These are phyloP conservation scores for Leptinotarsa defecta DNA, from an alignment of 1,140 invertebrate genomes.

Conservation along the genomic window DNA sequence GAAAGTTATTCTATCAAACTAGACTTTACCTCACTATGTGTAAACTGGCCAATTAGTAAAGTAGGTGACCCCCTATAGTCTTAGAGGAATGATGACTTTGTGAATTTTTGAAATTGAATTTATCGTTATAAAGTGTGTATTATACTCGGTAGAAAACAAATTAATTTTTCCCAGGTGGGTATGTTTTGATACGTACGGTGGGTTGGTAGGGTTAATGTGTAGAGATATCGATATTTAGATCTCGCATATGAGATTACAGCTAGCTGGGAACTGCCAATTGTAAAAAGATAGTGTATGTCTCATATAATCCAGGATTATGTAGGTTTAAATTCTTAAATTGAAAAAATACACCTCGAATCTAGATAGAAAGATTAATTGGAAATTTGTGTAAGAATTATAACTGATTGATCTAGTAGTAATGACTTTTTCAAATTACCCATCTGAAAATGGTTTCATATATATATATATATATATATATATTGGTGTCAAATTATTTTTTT, in stretches of 20 bases:
- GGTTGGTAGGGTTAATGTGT: constrained; percentile 34
- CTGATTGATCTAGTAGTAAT: too few relatives aligned
- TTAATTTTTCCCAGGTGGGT: neutral
- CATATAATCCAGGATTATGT: constrained; percentile 37
- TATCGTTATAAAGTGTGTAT: neutral
- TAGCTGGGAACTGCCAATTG: constrained; percentile 56
- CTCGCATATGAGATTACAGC: constrained; percentile 50
- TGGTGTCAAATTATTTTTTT: too few relatives aligned
- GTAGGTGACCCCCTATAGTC: neutral
- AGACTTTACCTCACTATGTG: constrained; percentile 40
- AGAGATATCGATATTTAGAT: constrained; percentile 45
- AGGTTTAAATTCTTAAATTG: constrained; percentile 39
- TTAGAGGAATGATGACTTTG: constrained; percentile 29
- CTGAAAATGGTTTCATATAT: too few relatives aligned
- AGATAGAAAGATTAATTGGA: too few relatives aligned
- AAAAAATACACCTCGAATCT: too few relatives aligned
- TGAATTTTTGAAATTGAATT: constrained; percentile 23
- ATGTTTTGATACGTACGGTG: constrained; percentile 28
- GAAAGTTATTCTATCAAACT: constrained; percentile 43
- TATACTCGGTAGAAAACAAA: neutral
- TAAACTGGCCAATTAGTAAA: constrained; percentile 36
- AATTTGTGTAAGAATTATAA: too few relatives aligned
- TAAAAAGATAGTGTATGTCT: constrained; percentile 55
- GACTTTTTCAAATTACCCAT: too few relatives aligned
- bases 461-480: too few relatives aligned